These are phyloP conservation scores for Poeciliopsis turrubarensis DNA, from an alignment of 2,113 vertebrate genomes.

Conservation along the genomic window DNA sequence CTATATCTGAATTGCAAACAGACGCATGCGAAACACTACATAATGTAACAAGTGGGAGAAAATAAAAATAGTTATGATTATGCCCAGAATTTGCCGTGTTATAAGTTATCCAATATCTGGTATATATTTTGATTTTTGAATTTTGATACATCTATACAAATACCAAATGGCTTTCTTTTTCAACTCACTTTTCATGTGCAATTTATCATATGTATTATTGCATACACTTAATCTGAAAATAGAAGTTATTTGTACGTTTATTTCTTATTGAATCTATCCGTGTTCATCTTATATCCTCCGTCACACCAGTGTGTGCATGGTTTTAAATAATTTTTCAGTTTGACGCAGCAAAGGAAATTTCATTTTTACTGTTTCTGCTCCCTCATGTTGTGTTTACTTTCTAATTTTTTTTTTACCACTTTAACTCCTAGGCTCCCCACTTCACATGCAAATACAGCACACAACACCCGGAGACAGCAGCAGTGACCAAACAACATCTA, in stretches of 20 bases:
- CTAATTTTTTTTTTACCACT: neutral
- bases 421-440: constrained; percentile 27
- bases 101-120: neutral
- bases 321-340: neutral
- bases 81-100: neutral
- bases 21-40: constrained; percentile 1
- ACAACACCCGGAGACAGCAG: neutral
- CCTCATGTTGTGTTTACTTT: neutral
- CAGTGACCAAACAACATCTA: constrained; percentile 11
- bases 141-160: neutral
- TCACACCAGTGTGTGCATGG: neutral
- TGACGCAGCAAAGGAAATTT: neutral
- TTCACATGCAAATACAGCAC: neutral
- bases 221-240: neutral
- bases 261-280: neutral
- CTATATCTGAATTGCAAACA: constrained; percentile 14
- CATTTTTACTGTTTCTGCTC: neutral
- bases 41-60: neutral
- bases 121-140: neutral
- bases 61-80: neutral
- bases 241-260: neutral
- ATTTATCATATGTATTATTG: neutral
- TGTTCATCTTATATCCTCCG: neutral
- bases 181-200: neutral
- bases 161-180: neutral